These are phyloP conservation scores for Clytia hemisphaerica DNA, from an alignment of 30 jellyfish, hydroid and myxozoan species.

Conservation along the genomic window DNA sequence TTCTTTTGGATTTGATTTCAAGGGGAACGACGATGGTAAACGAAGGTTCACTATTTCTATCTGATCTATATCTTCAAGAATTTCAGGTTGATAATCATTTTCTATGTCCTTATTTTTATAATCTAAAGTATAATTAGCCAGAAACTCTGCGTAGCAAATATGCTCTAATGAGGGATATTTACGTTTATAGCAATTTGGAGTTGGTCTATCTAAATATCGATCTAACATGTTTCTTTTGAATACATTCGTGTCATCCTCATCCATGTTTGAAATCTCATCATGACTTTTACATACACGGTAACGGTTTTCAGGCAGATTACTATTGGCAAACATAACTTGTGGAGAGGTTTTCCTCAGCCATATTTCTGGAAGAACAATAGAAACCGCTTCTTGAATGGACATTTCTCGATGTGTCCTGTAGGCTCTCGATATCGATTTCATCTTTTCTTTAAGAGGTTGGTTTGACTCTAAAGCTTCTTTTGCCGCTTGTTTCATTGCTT, in stretches of 20 bases:
- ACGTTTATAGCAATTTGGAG: background rate
- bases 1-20: background rate
- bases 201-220: conserved; percentile 4
- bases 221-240: conserved; percentile 5
- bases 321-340: background rate
- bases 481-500: no score
- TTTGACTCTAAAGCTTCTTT: no score
- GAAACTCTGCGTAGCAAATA: conserved; percentile 3
- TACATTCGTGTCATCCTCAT: background rate
- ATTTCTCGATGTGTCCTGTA: no score
- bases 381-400: no score
- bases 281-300: background rate
- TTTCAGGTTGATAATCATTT: conserved; percentile 2
- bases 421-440: no score
- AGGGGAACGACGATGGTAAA: background rate
- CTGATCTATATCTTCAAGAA: background rate
- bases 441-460: no score
- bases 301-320: conserved; percentile 6
- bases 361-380: background rate
- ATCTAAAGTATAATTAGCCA: background rate
- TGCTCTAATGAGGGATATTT: background rate
- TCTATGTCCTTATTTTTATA: background rate
- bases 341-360: conserved; percentile 15
- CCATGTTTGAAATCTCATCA: background rate
- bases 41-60: background rate